Base-by-base conservation (phyloP, 2,888 invertebrate genomes). In the Erannis defoliaria region DNA sequence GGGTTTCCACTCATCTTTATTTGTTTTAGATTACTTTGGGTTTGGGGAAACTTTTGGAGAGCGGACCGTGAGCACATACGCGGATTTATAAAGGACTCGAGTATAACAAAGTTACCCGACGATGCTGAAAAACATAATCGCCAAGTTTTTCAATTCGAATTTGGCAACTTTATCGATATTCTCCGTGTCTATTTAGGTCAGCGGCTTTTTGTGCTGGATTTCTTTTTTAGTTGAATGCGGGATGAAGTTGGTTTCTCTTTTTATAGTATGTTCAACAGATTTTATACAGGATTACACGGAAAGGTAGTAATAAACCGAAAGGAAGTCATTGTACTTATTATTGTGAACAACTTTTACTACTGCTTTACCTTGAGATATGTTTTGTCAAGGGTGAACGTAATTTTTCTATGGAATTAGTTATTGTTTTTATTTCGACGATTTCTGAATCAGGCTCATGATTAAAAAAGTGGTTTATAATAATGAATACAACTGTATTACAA, bases 11-110 rank as follows among this genome's bases (percentile, higher is more conserved):
- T 89, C 86, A 86, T 86, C 86, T 89, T 89, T 90, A 90, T 90
- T 89, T 90, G 88, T 89, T 89, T 90, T 87, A 89, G 87, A 90
- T 90, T 90, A 90, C 90, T 90, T 90, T 86, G 89, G 89, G 88
- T 77, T 81, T 75, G 71, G 72, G 67, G 68, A 68, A 88, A 89
- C 82, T 89, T 87, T 67, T 78, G 76, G 78, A 76, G 74, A 72
- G 73, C 73, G 80, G 78, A 78, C 81, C 76, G 80, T 71, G 78
- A 82, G 81, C 76, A 78, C 81, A 85, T 77, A 80, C 78, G 65
- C 73, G 79, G 81, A 85, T 85, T 88, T 87, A 80, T 82, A 83
- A 82, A 77, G 77, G 83, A 82, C 83, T 62, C 14, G 35, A 57
- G 68, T 71, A 75, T 75, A 79, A 77, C 75, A 78, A 78, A 78